Evolutionary conservation across 2,888 invertebrate genomes (phyloP), one percentile per base, ranked within the genome.

Genomic region (Agapetus fuscipes): DNA sequence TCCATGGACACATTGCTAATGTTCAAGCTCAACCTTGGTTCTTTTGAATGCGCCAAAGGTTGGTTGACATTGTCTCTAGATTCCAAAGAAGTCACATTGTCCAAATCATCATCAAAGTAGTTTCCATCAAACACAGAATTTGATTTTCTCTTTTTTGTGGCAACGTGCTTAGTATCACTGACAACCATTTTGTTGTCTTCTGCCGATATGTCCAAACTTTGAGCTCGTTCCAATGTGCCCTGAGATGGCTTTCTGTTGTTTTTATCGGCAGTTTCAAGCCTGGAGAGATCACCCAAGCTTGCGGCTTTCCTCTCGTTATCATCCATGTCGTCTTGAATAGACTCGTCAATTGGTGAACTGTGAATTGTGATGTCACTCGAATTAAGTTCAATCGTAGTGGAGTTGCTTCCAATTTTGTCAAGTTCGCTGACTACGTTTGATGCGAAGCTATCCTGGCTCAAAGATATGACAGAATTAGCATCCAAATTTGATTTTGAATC

Each of bases 271-370:
- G 43, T 41, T 31, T 73, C 69, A 45, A 85, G 78, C 54, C 79
- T 77, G 0, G 84, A 83, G 34, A 87, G 61, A 59, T 87, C 86
- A 1, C 85, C 86, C 2, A 86, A 66, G 25, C 85, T 86, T 1
- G 85, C 81, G 2, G 86, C 84, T 62, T 81, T 83, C 12, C 85
- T 64, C 53, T 77, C 77, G 48, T 78, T 78, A 34, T 77, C 75
- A 45, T 72, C 73, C 39, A 64, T 57, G 38, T 64, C 59, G 1
- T 72, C 71, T 6, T 64, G 58, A 1, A 72, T 71, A 7, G 64
- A 58, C 49, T 73, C 66, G 38, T 75, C 75, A 30, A 70, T 62
- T 26, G 79, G 77, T 9, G 77, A 76, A 54, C 80, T 80, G 53
- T 83, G 83, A 27, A 83, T 77, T 3, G 82, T 83, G 37, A 83